Conservation (phyloP, 1,140 invertebrate genomes). For the Anoplolepis gracilipes region DNA sequence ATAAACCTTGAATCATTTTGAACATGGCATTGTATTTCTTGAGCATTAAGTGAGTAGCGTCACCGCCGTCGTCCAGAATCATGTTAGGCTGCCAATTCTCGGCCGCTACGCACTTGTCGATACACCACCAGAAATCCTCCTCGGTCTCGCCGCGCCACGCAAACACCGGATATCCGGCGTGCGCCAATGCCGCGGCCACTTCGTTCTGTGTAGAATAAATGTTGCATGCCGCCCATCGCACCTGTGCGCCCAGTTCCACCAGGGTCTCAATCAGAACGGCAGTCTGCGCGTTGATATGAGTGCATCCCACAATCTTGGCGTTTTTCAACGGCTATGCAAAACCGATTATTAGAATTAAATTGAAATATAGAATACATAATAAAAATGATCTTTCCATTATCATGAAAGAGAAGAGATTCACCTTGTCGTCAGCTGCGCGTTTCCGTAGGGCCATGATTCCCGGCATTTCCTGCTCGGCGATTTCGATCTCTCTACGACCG, state of each 20-base stretch:
- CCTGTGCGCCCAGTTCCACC: slow-evolving; percentile 94
- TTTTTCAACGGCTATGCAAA: slow-evolving; percentile 92
- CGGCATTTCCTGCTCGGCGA: slow-evolving; percentile 99
- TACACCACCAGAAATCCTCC: slow-evolving; percentile 99
- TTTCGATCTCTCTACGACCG: slow-evolving; percentile 98
- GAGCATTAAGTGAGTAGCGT: slow-evolving; percentile 98
- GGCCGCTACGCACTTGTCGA: slow-evolving; percentile 96
- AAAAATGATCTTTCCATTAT: neutral
- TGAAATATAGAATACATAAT: too few relatives aligned
- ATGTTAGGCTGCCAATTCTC: slow-evolving; percentile 99
- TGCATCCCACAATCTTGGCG: slow-evolving; percentile 98
- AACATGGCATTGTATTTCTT: slow-evolving; percentile 98
- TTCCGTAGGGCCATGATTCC: slow-evolving; percentile 98
- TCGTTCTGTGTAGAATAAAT: slow-evolving; percentile 99
- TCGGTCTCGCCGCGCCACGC: slow-evolving; percentile 98
- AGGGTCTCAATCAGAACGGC: slow-evolving; percentile 98
- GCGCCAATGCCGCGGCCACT: slow-evolving; percentile 97
- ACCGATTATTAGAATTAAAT: neutral
- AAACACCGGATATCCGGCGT: slow-evolving; percentile 95
- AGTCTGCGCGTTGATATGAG: slow-evolving; percentile 99
- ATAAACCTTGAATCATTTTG: slow-evolving; percentile 95
- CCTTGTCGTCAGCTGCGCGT: slow-evolving; percentile 95
- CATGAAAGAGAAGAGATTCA: slow-evolving; percentile 53
- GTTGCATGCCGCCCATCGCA: slow-evolving; percentile 98
- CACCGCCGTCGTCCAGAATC: slow-evolving; percentile 99